Evolutionary conservation across 2,113 vertebrate genomes (phyloP), one percentile per base, ranked within the genome.

Genomic region (Chamaea fasciata): DNA sequence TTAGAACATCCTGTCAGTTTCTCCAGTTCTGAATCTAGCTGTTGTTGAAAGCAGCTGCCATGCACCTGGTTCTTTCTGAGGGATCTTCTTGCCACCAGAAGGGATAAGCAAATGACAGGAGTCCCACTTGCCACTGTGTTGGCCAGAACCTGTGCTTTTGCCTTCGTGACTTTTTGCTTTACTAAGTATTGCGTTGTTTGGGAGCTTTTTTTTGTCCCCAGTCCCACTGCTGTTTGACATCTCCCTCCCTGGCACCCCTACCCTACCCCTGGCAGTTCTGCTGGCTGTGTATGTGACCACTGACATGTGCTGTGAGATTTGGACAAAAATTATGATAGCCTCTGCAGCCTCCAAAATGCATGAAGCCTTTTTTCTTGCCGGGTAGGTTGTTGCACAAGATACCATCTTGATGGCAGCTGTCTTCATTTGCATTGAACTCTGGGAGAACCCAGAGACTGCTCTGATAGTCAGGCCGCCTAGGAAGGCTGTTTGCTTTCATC

Each of bases 371-470:
- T 47, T 68, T 73, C 41, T 76, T 76, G 39, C 35, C 0, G 26
- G 5, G 33, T 75, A 30, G 44, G 44, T 26, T 90, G 65, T 74
- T 82, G 82, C 47, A 21, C 56, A 62, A 67, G 78, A 39, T 82
- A 57, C 10, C 9, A 5, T 87, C 78, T 71, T 91, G 85, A 46
- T 84, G 88, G 47, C 78, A 84, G 35, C 88, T 84, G 64, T 82
- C 60, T 91, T 87, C 13, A 28, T 87, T 94, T 94, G 69, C 65
- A 35, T 33, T 92, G 88, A 90, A 78, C 79, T 93, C 53, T 68
- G 79, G 83, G 91, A 93, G 86, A 83, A 85, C 79, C 70, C 79
- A 87, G 52, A 50, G 27, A 33, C 70, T 63, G 35, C 78, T 87
- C 10, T 70, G 78, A 11, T 65, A 73, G 53, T 73, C 71, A 75